Base-by-base conservation (phyloP, 2,113 vertebrate species). In the Oreochromis tanganicae region DNA sequence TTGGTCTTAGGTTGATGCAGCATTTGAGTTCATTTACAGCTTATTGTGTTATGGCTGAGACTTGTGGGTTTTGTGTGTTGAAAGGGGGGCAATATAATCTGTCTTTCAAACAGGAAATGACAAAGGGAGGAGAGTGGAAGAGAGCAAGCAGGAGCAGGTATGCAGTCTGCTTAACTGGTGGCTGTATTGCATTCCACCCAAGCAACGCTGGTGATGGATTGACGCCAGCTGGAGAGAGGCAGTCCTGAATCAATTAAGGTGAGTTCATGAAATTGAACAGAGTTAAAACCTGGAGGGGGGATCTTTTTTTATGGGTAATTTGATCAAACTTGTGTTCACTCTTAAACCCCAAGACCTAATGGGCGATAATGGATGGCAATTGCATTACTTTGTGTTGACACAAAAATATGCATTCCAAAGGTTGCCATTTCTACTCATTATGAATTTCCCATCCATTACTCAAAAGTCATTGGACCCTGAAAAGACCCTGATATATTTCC, bases 191-290 rank as follows among this genome's bases (percentile, higher is more conserved):
- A 95, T 93, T 92, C 92, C 34, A 80, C 88, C 29, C 84, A 59
- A 81, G 92, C 87, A 56, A 83, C 80, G 5, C 57, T 43, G 43
- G 81, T 95, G 95, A 96, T 96, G 94, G 95, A 96, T 95, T 95
- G 94, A 94, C 17, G 93, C 92, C 93, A 94, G 93, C 91, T 92
- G 91, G 91, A 92, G 88, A 88, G 91, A 93, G 93, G 94, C 95
- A 96, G 94, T 88, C 89, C 91, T 93, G 93, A 95, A 96, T 95
- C 95, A 95, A 96, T 95, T 94, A 94, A 90, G 83, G 83, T 83
- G 89, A 94, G 90, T 94, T 94, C 93, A 95, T 95, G 94, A 95
- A 95, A 95, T 87, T 92, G 93, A 94, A 88, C 88, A 88, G 84
- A 91, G 92, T 88, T 88, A 85, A 91, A 94, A 90, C 48, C 73